A percentile compares a stretch with the other conserved stretches of the same genome.
Conservation (phyloP, 2,113 vertebrate species). For the Malurus cyaneus region DNA sequence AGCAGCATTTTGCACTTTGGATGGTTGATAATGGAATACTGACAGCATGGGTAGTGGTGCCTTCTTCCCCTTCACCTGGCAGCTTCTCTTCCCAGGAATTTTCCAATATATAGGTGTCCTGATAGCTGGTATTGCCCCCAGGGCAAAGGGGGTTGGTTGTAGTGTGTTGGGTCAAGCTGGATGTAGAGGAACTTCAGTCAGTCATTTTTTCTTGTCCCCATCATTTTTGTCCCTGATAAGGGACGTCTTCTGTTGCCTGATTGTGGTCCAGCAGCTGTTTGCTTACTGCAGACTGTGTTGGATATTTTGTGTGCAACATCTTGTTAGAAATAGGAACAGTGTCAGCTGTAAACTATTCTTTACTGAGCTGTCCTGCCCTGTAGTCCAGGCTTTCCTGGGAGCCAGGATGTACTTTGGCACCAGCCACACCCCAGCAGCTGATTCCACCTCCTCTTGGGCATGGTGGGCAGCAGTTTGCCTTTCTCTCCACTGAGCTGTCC, state of each 20-base stretch:
- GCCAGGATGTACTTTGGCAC: neutral
- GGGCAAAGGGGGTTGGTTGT: neutral
- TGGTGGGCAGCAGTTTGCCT: neutral
- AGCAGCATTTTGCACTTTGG: neutral
- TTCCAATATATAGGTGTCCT: neutral
- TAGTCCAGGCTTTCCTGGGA: neutral
- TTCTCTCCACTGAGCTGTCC: neutral
- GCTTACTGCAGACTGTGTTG: neutral
- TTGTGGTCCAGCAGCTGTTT: neutral
- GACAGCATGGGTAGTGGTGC: accelerated
- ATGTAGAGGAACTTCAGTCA: neutral
- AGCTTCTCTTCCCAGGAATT: neutral
- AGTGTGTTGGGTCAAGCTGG: neutral
- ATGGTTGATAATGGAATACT: neutral
- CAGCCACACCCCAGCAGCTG: neutral
- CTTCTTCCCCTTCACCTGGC: neutral
- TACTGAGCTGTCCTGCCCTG: neutral
- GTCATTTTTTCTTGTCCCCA: neutral
- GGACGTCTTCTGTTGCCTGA: neutral
- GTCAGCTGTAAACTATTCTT: too few relatives aligned
- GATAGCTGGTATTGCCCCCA: neutral
- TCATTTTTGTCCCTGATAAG: neutral
- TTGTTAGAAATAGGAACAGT: too few relatives aligned
- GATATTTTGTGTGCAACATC: neutral
- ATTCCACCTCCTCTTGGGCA: neutral